Evolutionary conservation across 2,888 invertebrate species (phyloP), one percentile per base, ranked within the genome.

Genomic region (Drosophila barbarae): DNA sequence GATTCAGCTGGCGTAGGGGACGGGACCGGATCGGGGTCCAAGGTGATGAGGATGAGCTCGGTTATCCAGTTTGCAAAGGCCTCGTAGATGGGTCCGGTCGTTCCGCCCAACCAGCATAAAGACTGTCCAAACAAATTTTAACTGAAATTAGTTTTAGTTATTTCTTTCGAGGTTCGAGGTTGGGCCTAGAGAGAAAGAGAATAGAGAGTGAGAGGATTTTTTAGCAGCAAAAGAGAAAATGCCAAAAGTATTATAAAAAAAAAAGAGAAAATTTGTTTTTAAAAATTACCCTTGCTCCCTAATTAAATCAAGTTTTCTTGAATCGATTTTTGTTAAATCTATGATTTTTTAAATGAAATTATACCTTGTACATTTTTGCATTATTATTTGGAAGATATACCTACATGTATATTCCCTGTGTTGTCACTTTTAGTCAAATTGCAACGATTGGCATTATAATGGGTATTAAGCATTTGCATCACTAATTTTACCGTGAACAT

Each of bases 11-110:
- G 47, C 18, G 55, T 32, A 7, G 39, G 39, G 18, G 39, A n/a
- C 12, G 51, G 34, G 18, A 32, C 8, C 10, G 52, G 39, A 28
- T 35, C 49, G 26, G 65, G 58, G 38, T 49, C 83, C 46, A 88
- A 89, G 71, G 88, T 88, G 59, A 87, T 90, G 78, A 89, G 92
- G 58, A 90, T 91, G 87, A 93, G 91, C 87, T 95, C 96, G 4
- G 96, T 96, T 50, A 96, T 96, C 87, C 95, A 95, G 77, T 96
- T 95, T 87, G 96, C 96, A 18, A 93, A 93, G 74, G 93, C 95
- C 84, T 90, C 91, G 88, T 90, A 93, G 56, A 47, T 32, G 49
- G 23, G 50, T 42, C 18, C 34, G 52, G 41, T 21, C 28, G 9
- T 12, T 49, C 39, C 63, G 30, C 73, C 51, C 53, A 67, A 80